phyloP scores from a whole-genome alignment of 2,797 vertebrate genomes.

The Fratercula arctica region DNA sequence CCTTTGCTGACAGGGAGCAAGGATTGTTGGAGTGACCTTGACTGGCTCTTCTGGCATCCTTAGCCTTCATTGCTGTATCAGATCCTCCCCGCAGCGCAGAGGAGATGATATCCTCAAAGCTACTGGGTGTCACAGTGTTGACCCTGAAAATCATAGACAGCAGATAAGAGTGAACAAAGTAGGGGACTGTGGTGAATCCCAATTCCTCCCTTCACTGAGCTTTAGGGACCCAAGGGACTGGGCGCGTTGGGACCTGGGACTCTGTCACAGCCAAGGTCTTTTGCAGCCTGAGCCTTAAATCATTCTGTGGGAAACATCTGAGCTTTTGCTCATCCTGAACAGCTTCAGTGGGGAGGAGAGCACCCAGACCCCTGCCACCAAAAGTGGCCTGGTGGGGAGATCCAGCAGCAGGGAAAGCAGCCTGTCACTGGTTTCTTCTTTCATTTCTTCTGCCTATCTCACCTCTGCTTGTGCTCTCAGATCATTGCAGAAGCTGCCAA shows the following conservation, averaged over 20 bases:
- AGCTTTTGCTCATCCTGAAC: not conserved
- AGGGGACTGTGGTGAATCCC: not conserved
- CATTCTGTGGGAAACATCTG: not conserved
- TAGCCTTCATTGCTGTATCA: not conserved
- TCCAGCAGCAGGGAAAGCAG: not conserved
- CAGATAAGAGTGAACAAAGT: not conserved
- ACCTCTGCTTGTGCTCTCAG: not conserved
- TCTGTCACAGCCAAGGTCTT: not conserved
- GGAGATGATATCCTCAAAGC: not conserved
- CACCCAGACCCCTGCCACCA: not conserved
- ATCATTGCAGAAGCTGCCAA: slow-evolving; percentile 25
- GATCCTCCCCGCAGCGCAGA: not conserved
- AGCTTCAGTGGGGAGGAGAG: not conserved
- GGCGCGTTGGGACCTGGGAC: not conserved
- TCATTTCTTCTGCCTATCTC: not conserved
- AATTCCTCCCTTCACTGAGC: not conserved
- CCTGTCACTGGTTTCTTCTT: not conserved
- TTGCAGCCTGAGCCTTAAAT: not conserved
- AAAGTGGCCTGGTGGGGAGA: not conserved
- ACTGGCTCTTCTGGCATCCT: not conserved
- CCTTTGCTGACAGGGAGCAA: not conserved
- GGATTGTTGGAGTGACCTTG: not conserved
- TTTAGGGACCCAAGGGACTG: not conserved
- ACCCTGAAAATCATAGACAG: not conserved
- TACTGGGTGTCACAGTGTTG: not conserved